A percentile compares a stretch with the other conserved stretches of the same genome.
Conservation (phyloP, 1,140 invertebrate genomes). For the Apis cerana region DNA sequence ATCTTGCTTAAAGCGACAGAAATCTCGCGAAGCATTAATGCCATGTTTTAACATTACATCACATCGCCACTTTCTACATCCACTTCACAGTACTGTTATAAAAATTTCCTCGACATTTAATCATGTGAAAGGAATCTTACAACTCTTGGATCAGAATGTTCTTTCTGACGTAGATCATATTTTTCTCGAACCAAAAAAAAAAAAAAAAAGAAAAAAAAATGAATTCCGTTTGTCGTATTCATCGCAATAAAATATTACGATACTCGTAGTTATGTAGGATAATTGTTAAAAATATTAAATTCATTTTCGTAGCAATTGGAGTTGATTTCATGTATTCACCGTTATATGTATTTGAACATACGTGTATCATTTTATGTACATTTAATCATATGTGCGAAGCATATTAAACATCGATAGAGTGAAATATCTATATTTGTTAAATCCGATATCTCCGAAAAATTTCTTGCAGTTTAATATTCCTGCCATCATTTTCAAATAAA, state of each 20-base stretch:
- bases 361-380: no score
- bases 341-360: no score
- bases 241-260: slow-evolving; percentile 8
- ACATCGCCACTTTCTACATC: slow-evolving; percentile 60
- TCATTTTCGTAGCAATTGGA: background rate
- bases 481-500: no score
- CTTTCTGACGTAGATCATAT: background rate
- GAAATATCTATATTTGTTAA: no score
- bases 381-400: no score
- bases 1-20: background rate
- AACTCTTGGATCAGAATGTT: slow-evolving; percentile 12
- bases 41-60: slow-evolving; percentile 59
- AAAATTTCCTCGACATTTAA: slow-evolving; percentile 56
- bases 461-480: no score
- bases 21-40: slow-evolving; percentile 1
- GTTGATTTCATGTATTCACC: background rate
- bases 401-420: no score
- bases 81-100: slow-evolving; percentile 37
- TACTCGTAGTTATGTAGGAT: background rate
- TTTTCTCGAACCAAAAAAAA: background rate
- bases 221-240: slow-evolving; percentile 9
- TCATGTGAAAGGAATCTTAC: slow-evolving; percentile 49
- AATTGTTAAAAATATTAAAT: background rate
- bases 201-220: background rate
- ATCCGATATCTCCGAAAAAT: no score